Conservation (phyloP, 2,888 invertebrate genomes). For the Pseudococcus longispinus region DNA sequence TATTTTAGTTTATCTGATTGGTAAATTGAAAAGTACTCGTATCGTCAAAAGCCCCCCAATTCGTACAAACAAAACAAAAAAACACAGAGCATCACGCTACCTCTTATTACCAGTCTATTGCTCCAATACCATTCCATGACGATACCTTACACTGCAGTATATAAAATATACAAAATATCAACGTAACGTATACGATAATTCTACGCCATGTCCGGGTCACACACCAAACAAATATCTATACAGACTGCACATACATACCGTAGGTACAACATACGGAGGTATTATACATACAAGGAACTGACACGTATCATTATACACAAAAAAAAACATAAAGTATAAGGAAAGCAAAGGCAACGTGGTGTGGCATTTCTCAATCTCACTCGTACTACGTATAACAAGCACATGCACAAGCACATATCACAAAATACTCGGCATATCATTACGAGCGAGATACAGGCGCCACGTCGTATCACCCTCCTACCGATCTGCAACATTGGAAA, state of each 20-base stretch:
- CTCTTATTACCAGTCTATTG: background rate
- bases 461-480: background rate
- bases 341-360: background rate
- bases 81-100: background rate
- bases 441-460: background rate
- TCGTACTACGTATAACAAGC: background rate
- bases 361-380: background rate
- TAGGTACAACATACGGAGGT: background rate
- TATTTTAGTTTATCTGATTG: slow-evolving; percentile 11
- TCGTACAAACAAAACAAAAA: background rate
- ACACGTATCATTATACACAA: background rate
- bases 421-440: slow-evolving; percentile 1
- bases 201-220: background rate
- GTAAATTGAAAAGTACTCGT: slow-evolving; percentile 25
- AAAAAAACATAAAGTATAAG: background rate
- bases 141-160: background rate
- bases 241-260: no score
- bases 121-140: background rate
- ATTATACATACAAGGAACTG: background rate
- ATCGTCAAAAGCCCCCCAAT: background rate
- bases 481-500: background rate
- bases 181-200: background rate
- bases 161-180: background rate
- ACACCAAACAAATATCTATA: no score
- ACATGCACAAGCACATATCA: background rate